Percentiles rank a stretch among this genome's conserved stretches.
phyloP scores from a whole-genome alignment of 2,888 invertebrate species.

The Sphaerophoria rueppellii region DNA sequence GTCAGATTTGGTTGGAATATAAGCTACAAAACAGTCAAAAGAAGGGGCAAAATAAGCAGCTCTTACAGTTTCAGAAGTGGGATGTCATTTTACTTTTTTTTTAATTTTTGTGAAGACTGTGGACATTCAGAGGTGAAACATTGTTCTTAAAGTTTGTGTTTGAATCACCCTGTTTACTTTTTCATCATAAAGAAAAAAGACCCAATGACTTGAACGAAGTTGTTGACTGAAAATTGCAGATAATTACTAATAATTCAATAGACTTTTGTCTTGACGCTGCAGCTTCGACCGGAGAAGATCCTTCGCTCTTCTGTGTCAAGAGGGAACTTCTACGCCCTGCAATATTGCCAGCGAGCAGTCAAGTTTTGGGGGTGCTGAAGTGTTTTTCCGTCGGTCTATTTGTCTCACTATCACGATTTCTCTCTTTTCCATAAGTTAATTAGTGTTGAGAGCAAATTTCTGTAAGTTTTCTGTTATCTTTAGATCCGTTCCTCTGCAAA shows the following conservation, averaged over 20 bases:
- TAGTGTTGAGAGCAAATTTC: constrained; percentile 63
- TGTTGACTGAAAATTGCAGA: constrained; percentile 49
- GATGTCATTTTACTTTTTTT: no score
- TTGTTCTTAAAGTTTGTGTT: not conserved
- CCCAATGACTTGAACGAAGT: constrained; percentile 56
- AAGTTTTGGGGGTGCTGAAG: not conserved
- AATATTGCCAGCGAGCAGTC: constrained; percentile 4
- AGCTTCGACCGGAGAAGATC: not conserved
- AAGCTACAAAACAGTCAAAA: no score
- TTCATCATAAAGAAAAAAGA: constrained; percentile 4
- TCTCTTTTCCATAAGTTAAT: constrained; percentile 49
- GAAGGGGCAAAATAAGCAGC: no score
- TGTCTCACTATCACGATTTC: not conserved
- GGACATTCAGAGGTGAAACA: not conserved
- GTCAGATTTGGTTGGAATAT: no score
- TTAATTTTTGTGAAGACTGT: no score
- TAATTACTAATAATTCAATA: constrained; percentile 68
- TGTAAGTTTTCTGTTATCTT: not conserved
- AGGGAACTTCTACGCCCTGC: constrained; percentile 29
- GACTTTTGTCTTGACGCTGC: constrained; percentile 48
- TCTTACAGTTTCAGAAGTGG: no score
- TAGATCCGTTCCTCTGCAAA: not conserved
- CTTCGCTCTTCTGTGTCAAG: constrained; percentile 34
- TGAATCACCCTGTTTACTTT: constrained; percentile 7
- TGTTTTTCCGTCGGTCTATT: constrained; percentile 28